A percentile compares a stretch with the other conserved stretches of the same genome.
These are phyloP conservation scores for Clunio marinus DNA, from an alignment of 2,888 invertebrate species.

Conservation along the genomic window DNA sequence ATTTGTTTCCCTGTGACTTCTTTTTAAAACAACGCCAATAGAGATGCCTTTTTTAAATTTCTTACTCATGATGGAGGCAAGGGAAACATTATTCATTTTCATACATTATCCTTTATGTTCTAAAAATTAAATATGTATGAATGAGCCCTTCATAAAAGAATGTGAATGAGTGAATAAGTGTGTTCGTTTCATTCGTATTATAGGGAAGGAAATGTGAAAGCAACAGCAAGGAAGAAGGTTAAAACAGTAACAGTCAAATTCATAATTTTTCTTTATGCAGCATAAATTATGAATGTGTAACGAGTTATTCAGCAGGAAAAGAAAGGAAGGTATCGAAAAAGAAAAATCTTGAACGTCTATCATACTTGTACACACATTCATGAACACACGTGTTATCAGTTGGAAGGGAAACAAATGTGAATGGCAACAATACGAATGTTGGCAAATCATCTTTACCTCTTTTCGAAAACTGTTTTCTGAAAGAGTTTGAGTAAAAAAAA, in stretches of 20 bases:
- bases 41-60: neutral
- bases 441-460: no score
- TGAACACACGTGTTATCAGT: neutral
- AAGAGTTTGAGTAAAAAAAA: no score
- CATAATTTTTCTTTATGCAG: slow-evolving; percentile 34
- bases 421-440: no score
- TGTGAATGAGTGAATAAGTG: neutral
- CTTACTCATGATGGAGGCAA: neutral
- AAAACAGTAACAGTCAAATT: slow-evolving; percentile 32
- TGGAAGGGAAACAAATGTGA: no score
- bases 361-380: neutral
- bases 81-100: slow-evolving; percentile 35
- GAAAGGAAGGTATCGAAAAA: neutral
- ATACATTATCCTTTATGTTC: slow-evolving; percentile 32
- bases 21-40: neutral
- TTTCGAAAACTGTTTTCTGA: no score
- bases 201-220: neutral
- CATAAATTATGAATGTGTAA: slow-evolving; percentile 34
- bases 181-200: neutral
- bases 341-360: neutral
- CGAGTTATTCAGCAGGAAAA: neutral
- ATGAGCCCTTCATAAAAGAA: neutral
- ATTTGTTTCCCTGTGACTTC: neutral
- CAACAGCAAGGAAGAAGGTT: slow-evolving; percentile 22
- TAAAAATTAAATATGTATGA: slow-evolving; percentile 36